Conservation (phyloP, 2,113 vertebrate genomes). For the Ginglymostoma cirratum region DNA sequence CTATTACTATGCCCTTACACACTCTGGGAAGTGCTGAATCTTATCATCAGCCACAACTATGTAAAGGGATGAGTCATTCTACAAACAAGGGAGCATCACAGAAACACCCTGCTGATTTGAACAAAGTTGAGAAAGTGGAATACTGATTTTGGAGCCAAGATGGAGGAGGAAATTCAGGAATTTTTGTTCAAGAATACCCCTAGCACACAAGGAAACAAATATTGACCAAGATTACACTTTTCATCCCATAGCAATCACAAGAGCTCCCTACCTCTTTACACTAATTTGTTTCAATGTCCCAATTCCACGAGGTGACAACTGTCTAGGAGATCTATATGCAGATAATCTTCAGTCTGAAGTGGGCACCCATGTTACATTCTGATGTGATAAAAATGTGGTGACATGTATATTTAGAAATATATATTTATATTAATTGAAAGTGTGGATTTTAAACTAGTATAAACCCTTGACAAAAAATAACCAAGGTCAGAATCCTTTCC, state of each 20-base stretch:
- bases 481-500: too few relatives aligned
- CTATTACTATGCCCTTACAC: neutral
- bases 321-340: neutral
- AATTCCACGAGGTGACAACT: neutral
- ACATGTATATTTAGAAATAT: too few relatives aligned
- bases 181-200: neutral
- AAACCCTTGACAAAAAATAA: too few relatives aligned
- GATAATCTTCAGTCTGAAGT: neutral
- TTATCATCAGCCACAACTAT: neutral
- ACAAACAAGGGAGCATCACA: neutral
- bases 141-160: neutral
- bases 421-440: too few relatives aligned
- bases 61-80: neutral
- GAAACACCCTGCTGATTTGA: neutral
- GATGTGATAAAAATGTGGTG: too few relatives aligned
- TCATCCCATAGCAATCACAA: neutral
- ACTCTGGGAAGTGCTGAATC: too few relatives aligned
- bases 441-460: too few relatives aligned
- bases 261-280: neutral
- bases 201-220: neutral
- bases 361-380: neutral
- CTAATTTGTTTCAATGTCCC: neutral
- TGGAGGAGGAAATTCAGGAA: neutral
- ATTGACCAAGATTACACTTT: neutral
- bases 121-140: neutral